These are phyloP conservation scores for Eumerus sabulonum DNA, from an alignment of 2,888 invertebrate species.

Conservation along the genomic window DNA sequence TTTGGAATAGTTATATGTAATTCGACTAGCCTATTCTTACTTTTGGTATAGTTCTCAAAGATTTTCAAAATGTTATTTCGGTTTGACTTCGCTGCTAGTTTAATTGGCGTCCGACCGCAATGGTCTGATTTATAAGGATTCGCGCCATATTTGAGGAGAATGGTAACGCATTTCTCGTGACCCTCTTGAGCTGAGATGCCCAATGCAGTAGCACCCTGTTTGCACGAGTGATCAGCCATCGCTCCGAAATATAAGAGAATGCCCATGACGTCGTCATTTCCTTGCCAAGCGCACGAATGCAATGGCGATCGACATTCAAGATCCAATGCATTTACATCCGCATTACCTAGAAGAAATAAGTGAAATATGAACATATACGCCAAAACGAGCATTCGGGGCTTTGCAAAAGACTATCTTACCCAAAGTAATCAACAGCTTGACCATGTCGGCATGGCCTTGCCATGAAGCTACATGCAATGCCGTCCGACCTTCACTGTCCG, in stretches of 20 bases:
- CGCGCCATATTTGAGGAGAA: slow-evolving; percentile 89
- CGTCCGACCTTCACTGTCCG: slow-evolving; percentile 94
- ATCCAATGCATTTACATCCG: slow-evolving; percentile 93
- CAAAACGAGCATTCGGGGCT: too few relatives aligned
- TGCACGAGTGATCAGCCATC: slow-evolving; percentile 92
- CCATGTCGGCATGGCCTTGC: slow-evolving; percentile 97
- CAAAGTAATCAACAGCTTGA: slow-evolving; percentile 87
- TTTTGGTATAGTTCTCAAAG: slow-evolving; percentile 84
- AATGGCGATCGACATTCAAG: slow-evolving; percentile 92
- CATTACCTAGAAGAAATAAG: slow-evolving; percentile 82
- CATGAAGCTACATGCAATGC: slow-evolving; percentile 94
- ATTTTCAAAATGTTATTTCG: slow-evolving; percentile 91
- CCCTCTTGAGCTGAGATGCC: slow-evolving; percentile 98
- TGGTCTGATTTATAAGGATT: slow-evolving; percentile 92
- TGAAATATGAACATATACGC: background rate
- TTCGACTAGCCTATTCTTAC: slow-evolving; percentile 71
- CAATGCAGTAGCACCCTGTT: slow-evolving; percentile 96
- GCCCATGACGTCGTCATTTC: slow-evolving; percentile 90
- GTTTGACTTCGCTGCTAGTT: slow-evolving; percentile 94
- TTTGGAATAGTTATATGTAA: background rate
- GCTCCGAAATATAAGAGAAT: slow-evolving; percentile 90
- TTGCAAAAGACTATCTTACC: slow-evolving; percentile 79
- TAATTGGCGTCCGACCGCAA: slow-evolving; percentile 91
- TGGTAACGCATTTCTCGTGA: slow-evolving; percentile 93
- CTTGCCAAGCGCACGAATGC: slow-evolving; percentile 98